Evolutionary conservation across 2,888 invertebrate species (phyloP).

Genomic region (Tuberolachnus salignus): DNA sequence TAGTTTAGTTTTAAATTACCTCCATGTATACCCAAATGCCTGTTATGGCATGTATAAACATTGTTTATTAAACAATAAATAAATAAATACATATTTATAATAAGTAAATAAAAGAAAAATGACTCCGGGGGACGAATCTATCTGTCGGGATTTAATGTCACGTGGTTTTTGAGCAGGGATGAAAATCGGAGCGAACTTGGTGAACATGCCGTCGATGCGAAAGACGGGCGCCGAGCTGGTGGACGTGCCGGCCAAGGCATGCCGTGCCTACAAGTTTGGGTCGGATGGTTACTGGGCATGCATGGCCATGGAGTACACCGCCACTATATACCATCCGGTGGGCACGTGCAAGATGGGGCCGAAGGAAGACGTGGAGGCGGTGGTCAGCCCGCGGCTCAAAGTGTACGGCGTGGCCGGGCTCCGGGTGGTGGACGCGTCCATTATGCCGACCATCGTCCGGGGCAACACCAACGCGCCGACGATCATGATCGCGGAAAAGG

Average conservation of each 20-base stretch:
- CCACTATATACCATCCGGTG: constrained; percentile 71
- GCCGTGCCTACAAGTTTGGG: constrained; percentile 66
- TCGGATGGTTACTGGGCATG: constrained; percentile 73
- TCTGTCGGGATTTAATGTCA: too few species aligned
- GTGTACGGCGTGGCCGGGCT: constrained; percentile 72
- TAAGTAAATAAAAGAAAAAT: too few species aligned
- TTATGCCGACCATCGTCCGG: constrained; percentile 70
- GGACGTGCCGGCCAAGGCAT: constrained; percentile 68
- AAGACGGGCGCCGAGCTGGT: constrained; percentile 67
- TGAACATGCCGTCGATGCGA: constrained; percentile 69
- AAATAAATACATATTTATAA: too few species aligned
- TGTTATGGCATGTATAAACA: too few species aligned
- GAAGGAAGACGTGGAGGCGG: constrained; percentile 61
- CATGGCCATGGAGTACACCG: constrained; percentile 70
- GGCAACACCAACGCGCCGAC: constrained; percentile 66
- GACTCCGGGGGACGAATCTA: too few species aligned
- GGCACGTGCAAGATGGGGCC: constrained; percentile 62
- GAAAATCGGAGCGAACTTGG: constrained; percentile 68
- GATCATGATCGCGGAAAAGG: constrained; percentile 68
- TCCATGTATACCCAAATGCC: too few species aligned
- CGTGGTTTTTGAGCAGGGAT: constrained; percentile 63
- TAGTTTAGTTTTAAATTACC: too few species aligned
- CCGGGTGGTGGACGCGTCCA: constrained; percentile 73
- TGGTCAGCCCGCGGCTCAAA: constrained; percentile 63
- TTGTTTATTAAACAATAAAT: too few species aligned